These are phyloP conservation scores for Palythoa grandis DNA, from an alignment of 92 coral and sea anemone genomes.

Conservation along the genomic window DNA sequence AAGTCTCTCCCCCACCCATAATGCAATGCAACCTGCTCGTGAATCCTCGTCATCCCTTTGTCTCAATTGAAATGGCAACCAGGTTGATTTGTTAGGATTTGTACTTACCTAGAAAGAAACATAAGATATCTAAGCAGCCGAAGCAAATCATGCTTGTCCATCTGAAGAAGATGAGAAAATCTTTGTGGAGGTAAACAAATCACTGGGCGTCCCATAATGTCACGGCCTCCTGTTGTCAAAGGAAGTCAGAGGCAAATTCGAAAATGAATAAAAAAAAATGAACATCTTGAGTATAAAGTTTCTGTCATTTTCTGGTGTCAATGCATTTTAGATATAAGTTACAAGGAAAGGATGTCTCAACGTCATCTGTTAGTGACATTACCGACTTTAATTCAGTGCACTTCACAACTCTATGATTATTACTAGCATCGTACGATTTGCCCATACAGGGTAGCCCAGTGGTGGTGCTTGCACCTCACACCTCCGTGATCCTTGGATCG, in stretches of 20 bases:
- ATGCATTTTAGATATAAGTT: neutral
- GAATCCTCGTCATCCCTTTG: neutral
- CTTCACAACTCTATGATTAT: too few species aligned
- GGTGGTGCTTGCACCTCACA: too few species aligned
- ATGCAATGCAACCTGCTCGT: too few species aligned
- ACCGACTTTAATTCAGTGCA: too few species aligned
- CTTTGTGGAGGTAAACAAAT: constrained; percentile 68
- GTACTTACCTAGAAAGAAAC: constrained; percentile 71
- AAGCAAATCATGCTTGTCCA: constrained; percentile 56
- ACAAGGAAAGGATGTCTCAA: too few species aligned
- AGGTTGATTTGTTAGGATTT: neutral
- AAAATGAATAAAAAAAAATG: neutral
- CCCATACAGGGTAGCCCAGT: too few species aligned
- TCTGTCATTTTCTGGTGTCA: neutral
- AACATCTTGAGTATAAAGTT: neutral
- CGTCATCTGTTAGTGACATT: too few species aligned
- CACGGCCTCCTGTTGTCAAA: constrained; percentile 63
- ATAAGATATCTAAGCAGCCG: constrained; percentile 71
- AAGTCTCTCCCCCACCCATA: too few species aligned
- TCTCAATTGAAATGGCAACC: neutral
- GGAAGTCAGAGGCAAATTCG: too few species aligned
- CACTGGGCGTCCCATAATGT: constrained; percentile 66
- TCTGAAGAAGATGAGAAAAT: constrained; percentile 58
- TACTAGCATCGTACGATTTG: too few species aligned
- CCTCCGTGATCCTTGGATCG: too few species aligned